Percentiles rank a stretch among this genome's conserved stretches.
phyloP scores from a whole-genome alignment of 2,797 vertebrate species.

The Onychomys leucogaster region DNA sequence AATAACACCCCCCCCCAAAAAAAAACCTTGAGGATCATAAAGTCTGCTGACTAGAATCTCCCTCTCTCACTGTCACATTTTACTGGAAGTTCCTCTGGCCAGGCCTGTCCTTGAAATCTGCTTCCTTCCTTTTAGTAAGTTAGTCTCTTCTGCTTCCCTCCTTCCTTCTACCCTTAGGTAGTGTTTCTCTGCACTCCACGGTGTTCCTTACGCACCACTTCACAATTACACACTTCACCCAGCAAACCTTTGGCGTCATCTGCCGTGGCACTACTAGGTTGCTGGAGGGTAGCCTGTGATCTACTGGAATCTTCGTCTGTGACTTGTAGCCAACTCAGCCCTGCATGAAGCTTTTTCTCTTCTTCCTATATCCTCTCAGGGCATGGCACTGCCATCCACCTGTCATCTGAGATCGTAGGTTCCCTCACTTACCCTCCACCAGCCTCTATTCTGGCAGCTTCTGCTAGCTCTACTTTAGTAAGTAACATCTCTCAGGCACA shows the following conservation, averaged over 20 bases:
- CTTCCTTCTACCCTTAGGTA: background rate
- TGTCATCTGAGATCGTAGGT: background rate
- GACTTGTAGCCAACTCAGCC: background rate
- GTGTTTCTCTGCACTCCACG: background rate
- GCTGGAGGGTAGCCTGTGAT: background rate
- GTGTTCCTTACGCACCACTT: background rate
- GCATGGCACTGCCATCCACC: too few relatives aligned
- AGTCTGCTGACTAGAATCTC: background rate
- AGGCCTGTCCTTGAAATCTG: background rate
- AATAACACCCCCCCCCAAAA: too few relatives aligned
- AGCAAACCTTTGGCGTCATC: background rate
- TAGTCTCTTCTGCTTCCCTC: background rate
- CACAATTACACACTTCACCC: too few relatives aligned
- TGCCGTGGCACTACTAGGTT: background rate
- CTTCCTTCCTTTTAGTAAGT: background rate
- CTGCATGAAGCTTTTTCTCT: background rate
- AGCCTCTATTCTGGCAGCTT: background rate
- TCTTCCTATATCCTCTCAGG: background rate
- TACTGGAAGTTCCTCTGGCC: background rate
- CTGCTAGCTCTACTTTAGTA: background rate
- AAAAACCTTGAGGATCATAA: background rate
- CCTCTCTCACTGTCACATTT: background rate
- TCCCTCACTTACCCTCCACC: background rate
- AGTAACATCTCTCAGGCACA: background rate
- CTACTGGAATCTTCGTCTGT: background rate